Conservation (phyloP, 1,140 invertebrate genomes). For the Aphis craccivora region DNA sequence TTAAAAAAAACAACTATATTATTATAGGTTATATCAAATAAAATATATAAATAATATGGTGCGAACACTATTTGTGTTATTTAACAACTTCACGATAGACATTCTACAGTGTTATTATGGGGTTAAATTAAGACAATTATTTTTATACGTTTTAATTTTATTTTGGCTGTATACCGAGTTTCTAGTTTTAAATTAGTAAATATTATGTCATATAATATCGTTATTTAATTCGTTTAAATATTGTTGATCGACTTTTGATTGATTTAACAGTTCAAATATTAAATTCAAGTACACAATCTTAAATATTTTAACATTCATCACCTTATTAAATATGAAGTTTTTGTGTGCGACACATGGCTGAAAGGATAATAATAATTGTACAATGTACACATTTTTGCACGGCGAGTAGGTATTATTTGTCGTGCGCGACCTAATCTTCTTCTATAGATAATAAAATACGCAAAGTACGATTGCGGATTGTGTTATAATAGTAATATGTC, state of each 20-base stretch:
- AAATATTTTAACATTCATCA: neutral
- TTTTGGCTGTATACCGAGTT: neutral
- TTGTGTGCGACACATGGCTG: too few species aligned
- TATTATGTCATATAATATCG: neutral
- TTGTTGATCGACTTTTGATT: neutral
- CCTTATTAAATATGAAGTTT: neutral
- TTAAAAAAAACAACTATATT: neutral
- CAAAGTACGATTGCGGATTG: neutral
- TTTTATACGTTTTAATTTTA: neutral
- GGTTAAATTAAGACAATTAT: neutral
- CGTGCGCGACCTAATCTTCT: too few species aligned
- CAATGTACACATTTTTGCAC: too few species aligned
- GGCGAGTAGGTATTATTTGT: too few species aligned
- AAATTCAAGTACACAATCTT: neutral
- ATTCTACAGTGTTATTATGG: neutral
- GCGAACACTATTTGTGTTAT: neutral
- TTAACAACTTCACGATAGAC: neutral
- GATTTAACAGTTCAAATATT: neutral
- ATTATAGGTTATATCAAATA: neutral
- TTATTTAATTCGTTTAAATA: neutral
- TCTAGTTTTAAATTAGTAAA: neutral
- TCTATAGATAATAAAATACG: too few species aligned
- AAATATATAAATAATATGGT: neutral
- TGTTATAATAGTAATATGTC: neutral
- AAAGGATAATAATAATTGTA: too few species aligned